A percentile compares a stretch with the other conserved stretches of the same genome.
These are phyloP conservation scores for Spermophilus dauricus DNA, from an alignment of 2,113 vertebrate species.

Conservation along the genomic window DNA sequence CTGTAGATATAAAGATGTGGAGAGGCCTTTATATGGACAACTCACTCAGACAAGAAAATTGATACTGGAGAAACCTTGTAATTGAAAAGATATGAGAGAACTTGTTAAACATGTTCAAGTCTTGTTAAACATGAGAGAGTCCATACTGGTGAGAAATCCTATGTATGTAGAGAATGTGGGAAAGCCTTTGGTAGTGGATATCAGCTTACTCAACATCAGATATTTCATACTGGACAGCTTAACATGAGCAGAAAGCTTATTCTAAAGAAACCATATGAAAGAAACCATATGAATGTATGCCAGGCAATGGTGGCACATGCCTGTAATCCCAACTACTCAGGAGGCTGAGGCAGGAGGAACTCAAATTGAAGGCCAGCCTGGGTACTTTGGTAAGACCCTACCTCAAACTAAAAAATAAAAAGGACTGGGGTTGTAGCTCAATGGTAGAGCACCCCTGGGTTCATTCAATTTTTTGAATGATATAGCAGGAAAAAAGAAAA, in stretches of 20 bases:
- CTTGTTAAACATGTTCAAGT: background rate
- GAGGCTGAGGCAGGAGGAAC: too few species aligned
- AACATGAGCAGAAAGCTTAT: background rate
- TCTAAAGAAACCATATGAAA: background rate
- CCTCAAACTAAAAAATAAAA: too few species aligned
- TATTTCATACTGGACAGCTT: constrained; percentile 39
- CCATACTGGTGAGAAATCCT: constrained; percentile 51
- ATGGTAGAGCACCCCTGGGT: too few species aligned
- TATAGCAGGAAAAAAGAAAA: too few species aligned
- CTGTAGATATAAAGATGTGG: constrained; percentile 11
- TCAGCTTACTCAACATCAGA: constrained; percentile 49
- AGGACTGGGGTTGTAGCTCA: too few species aligned
- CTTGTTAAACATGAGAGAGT: constrained; percentile 60
- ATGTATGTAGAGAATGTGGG: constrained; percentile 62
- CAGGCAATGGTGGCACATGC: too few species aligned
- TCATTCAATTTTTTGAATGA: too few species aligned
- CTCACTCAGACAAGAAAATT: constrained; percentile 24
- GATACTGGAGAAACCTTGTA: background rate
- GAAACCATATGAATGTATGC: background rate
- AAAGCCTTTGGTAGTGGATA: constrained; percentile 47
- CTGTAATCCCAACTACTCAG: too few species aligned
- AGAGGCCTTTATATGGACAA: constrained; percentile 9
- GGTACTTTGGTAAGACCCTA: too few species aligned
- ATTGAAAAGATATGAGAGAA: constrained; percentile 36
- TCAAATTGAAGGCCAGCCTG: too few species aligned